phyloP scores from a whole-genome alignment of 2,113 vertebrate species.

The Lontra canadensis region DNA sequence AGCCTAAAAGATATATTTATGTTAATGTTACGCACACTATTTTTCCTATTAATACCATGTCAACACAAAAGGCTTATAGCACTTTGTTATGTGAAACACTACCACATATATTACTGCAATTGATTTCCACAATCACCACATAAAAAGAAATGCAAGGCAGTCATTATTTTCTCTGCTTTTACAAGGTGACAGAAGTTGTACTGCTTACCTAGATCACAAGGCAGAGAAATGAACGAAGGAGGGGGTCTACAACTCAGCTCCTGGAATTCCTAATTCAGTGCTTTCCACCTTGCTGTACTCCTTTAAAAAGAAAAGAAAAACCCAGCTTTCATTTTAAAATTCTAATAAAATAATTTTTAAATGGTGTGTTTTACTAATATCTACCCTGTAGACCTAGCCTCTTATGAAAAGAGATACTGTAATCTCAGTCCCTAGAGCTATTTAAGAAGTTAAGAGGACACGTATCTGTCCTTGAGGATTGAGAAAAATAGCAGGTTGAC shows the following conservation, averaged over 20 bases:
- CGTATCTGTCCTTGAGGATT: background rate
- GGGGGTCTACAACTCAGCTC: background rate
- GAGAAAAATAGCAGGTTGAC: background rate
- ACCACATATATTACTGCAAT: background rate
- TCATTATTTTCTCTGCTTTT: background rate
- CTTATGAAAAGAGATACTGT: background rate
- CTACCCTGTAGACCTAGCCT: background rate
- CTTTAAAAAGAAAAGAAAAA: background rate
- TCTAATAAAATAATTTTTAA: constrained; percentile 35
- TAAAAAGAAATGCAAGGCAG: background rate
- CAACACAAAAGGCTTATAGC: background rate
- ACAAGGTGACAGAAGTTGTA: background rate
- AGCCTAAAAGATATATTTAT: constrained; percentile 9
- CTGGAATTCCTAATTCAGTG: background rate
- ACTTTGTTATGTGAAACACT: background rate
- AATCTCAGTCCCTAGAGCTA: background rate
- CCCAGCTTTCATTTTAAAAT: constrained; percentile 21
- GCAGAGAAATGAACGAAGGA: background rate
- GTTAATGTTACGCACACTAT: background rate
- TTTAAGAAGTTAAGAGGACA: background rate
- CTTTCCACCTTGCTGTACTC: background rate
- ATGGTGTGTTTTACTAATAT: constrained; percentile 4
- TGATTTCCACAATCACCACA: background rate
- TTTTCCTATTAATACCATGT: background rate
- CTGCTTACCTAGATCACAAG: background rate